A percentile compares a stretch with the other conserved stretches of the same genome.
Evolutionary conservation across 2,113 vertebrate genomes (phyloP).

Genomic region (Nyctibius bracteatus): DNA sequence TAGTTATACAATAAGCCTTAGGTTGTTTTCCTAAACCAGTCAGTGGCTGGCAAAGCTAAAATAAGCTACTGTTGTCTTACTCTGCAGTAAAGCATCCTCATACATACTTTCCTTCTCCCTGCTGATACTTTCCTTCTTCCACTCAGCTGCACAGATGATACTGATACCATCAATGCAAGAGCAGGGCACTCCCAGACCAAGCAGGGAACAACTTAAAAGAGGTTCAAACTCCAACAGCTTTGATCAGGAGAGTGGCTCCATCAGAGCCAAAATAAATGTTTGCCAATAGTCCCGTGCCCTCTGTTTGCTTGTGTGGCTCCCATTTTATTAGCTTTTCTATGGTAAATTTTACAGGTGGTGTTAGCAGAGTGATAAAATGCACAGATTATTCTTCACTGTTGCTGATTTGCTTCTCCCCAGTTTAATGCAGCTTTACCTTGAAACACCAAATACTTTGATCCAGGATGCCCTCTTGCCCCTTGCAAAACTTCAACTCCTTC

Average conservation of each 20-base stretch:
- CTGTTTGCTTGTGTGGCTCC: slow-evolving; percentile 26
- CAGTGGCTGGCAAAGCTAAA: neutral
- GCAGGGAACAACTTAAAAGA: slow-evolving; percentile 2
- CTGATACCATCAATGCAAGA: neutral
- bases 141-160: neutral
- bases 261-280: slow-evolving; percentile 61
- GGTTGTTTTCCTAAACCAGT: slow-evolving; percentile 30
- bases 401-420: neutral
- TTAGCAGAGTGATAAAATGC: slow-evolving; percentile 28
- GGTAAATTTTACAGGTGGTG: slow-evolving; percentile 40
- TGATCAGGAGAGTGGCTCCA: slow-evolving; percentile 26
- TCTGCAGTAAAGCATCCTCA: neutral
- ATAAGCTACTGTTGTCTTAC: neutral
- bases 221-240: slow-evolving; percentile 19
- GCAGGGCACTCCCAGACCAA: neutral
- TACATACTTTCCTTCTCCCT: neutral
- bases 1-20: slow-evolving; percentile 31
- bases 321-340: slow-evolving; percentile 39
- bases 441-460: neutral
- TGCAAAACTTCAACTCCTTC: neutral
- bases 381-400: neutral
- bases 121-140: neutral
- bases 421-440: neutral
- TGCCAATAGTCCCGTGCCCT: neutral
- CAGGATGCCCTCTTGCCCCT: neutral